A percentile compares a stretch with the other conserved stretches of the same genome.
These are phyloP conservation scores for Agonopterix alstromeriana DNA, from an alignment of 2,888 invertebrate species.

Conservation along the genomic window DNA sequence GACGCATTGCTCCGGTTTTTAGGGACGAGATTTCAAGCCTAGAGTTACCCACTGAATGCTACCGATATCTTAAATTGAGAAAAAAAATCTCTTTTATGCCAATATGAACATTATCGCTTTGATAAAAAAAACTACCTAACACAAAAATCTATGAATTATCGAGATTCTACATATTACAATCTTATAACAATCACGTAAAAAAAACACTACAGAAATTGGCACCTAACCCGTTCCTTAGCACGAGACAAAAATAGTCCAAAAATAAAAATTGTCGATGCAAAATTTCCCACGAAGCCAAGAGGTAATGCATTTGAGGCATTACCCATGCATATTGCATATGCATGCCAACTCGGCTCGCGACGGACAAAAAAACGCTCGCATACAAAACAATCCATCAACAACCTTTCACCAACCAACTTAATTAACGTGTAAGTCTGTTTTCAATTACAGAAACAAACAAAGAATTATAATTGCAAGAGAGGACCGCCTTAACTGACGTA, in stretches of 20 bases:
- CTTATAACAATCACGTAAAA: conserved; percentile 2
- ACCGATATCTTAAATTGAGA: too few species aligned
- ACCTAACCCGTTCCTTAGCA: conserved; percentile 37
- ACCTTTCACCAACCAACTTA: conserved; percentile 55
- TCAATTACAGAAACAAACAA: conserved; percentile 69
- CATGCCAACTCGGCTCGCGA: conserved; percentile 43
- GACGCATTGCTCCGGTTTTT: too few species aligned
- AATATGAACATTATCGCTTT: too few species aligned
- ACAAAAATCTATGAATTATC: too few species aligned
- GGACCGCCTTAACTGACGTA: conserved; percentile 9
- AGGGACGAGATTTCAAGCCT: too few species aligned
- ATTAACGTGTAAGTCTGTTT: conserved; percentile 54
- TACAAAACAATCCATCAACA: conserved; percentile 60
- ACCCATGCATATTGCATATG: conserved; percentile 68
- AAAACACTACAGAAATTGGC: conserved; percentile 17
- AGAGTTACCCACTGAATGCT: too few species aligned
- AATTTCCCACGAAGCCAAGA: conserved; percentile 52
- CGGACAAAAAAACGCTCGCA: conserved; percentile 48
- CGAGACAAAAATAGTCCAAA: conserved; percentile 51
- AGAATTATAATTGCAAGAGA: conserved; percentile 35
- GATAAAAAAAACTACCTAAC: too few species aligned
- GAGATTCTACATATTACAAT: too few species aligned
- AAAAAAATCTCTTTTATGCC: too few species aligned
- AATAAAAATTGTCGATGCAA: conserved; percentile 35
- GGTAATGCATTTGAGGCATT: conserved; percentile 56